Conservation (phyloP, 2,797 vertebrate genomes). For the Mormyrops boulengeri region DNA sequence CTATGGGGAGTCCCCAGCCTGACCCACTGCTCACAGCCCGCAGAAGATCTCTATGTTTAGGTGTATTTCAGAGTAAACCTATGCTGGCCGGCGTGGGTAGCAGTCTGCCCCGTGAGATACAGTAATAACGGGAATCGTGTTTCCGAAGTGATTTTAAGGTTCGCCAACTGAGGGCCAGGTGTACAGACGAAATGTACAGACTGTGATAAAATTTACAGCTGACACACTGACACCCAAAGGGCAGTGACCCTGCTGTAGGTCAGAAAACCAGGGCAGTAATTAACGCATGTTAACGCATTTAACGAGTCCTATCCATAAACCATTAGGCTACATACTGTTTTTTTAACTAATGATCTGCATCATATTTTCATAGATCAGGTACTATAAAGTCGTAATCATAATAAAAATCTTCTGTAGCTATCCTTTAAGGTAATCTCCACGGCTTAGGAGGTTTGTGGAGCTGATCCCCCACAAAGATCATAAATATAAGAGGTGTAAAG, state of each 20-base stretch:
- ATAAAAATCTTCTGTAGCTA: background rate
- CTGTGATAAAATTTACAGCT: background rate
- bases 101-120: background rate
- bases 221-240: background rate
- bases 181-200: background rate
- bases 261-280: background rate
- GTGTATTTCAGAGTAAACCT: background rate
- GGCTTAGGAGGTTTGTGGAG: background rate
- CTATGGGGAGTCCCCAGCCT: background rate
- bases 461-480: background rate
- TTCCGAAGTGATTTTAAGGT: background rate
- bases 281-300: background rate
- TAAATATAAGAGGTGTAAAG: background rate
- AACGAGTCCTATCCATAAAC: background rate
- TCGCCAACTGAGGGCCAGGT: background rate
- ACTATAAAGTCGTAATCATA: background rate
- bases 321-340: background rate
- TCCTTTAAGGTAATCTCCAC: background rate
- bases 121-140: background rate
- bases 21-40: background rate
- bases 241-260: background rate
- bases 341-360: background rate
- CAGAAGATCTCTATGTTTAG: background rate
- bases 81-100: background rate
- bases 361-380: background rate